Base-by-base conservation (phyloP, 2,888 invertebrate species). In the Bhutanitis thaidina region DNA sequence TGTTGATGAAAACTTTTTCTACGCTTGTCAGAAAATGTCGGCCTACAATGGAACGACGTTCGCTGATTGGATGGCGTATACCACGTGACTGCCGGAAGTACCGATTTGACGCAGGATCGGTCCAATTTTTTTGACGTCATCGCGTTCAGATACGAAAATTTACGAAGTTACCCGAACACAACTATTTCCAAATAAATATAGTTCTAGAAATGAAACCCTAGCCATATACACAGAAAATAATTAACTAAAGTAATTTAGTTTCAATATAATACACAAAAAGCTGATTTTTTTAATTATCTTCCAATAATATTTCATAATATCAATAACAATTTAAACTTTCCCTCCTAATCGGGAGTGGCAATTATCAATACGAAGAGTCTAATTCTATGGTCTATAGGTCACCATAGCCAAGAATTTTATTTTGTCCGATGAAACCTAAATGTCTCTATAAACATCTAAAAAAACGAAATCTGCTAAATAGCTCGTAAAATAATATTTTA, bases 1-100 rank as follows among this genome's bases (percentile, higher is more conserved):
- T 95, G 94, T 94, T 95, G 95, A 95, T 95, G 94, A 94, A 93
- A 94, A 95, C 93, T 95, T 96, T 95, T 95, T 94, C 94, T 95
- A 95, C 94, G 95, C 95, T 95, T 95, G 95, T 95, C 95, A 95
- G 93, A 94, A 94, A 89, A 89, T 88, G 90, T 90, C 90, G 88
- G 90, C 86, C 90, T 85, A 81, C 75, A 82, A 74, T 79, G 80
- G 73, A 72, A 74, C 73, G 62, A 69, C 68, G 74, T 65, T 52
- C 54, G 71, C 58, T 77, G 80, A 90, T 90, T 91, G 90, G 91
- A 65, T 64, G 57, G 64, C 57, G 54, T 60, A 60, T 53, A 78
- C 85, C 90, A 90, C 87, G 90, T 90, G 90, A 88, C 73, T 68
- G 65, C 82, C 90, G 90, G 88, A 90, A 84, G 78, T 80, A 68